Conservation (phyloP, 2,113 vertebrate genomes). For the Acrocephalus kingi region DNA sequence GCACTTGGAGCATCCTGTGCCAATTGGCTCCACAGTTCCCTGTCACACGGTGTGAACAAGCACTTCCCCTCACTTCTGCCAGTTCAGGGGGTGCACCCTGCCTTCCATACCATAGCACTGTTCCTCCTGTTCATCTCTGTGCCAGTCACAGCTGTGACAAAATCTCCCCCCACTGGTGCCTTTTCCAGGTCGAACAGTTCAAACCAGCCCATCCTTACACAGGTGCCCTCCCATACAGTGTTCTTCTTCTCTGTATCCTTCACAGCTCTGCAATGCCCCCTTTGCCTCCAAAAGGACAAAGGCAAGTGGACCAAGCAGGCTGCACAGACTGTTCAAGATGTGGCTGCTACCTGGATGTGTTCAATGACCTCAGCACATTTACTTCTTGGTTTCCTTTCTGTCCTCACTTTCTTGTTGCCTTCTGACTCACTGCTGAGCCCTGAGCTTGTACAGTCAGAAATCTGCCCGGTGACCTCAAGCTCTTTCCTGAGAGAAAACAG, state of each 20-base stretch:
- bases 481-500: not conserved
- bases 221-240: not conserved
- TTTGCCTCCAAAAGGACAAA: not conserved
- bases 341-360: not conserved
- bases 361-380: not conserved
- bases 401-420: not conserved
- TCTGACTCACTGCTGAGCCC: not conserved
- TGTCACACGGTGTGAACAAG: not conserved
- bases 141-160: not conserved
- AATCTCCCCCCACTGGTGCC: not conserved
- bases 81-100: not conserved
- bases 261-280: not conserved
- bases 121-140: not conserved
- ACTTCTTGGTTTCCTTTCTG: not conserved
- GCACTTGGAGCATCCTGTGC: not conserved
- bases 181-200: not conserved
- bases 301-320: not conserved
- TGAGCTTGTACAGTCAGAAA: not conserved
- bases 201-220: not conserved
- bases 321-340: not conserved
- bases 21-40: not conserved
- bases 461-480: not conserved
- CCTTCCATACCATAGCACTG: accelerated
- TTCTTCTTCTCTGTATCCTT: not conserved
- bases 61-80: not conserved